Base-by-base conservation (phyloP, 2,113 vertebrate genomes). In the Hippolais icterina region DNA sequence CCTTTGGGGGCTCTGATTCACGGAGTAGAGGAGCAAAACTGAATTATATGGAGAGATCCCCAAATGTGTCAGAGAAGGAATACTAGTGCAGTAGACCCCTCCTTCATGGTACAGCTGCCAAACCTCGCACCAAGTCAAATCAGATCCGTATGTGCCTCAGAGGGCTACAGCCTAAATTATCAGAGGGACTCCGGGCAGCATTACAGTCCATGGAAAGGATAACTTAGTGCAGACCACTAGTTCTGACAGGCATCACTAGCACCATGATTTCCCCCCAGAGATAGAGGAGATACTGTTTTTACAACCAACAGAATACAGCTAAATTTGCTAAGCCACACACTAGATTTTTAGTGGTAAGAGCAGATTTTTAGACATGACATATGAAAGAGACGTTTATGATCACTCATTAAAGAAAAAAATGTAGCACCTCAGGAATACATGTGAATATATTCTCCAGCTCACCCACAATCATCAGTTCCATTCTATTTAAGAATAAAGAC, bases 381-480 rank as follows among this genome's bases (percentile, higher is more conserved):
- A 89, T 60, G 77, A 95, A 95, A 93, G 37, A 71, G 21, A 27
- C 0, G 0, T 93, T 93, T 93, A 92, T 81, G 83, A 96, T 89
- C 81, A 53, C 56, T 91, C 79, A 74, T 90, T 95, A 94, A 93
- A 83, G 84, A 75, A 91, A 95, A 93, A 93, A 93, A 91, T 53
- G 61, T 82, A 94, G n/a, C 83, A 90, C 77, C 77, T 74, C 77
- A 79, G 83, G 57, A 92, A 87, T 89, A 94, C 54, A 90, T 70
- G 79, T 49, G 76, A 93, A 90, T 74, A 75, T 71, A 82, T 91
- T 95, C 83, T 82, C 37, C 60, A 93, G 83, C 46, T 94, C 59
- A 77, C 33, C 66, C 76, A 75, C 65, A 89, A 72, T 52, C 81
- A 92, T 59, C 21, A 81, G 65, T 79, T 91, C 70, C 49, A 72